Evolutionary conservation across 1,140 invertebrate genomes (phyloP), one percentile per base, ranked within the genome.

Genomic region (Euglossa dilemma): DNA sequence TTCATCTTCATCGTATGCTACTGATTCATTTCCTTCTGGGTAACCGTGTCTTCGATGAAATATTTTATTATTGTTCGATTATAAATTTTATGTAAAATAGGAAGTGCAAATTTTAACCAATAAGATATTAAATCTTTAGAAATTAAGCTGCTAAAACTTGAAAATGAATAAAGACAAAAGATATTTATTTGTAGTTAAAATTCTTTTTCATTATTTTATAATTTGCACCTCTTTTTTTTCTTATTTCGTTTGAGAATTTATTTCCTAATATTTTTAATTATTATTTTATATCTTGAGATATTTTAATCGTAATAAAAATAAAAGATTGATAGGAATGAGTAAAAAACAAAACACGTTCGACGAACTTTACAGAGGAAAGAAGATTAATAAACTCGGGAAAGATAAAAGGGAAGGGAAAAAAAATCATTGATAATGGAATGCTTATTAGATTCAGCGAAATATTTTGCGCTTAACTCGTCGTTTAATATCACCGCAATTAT

Each of bases 401-500:
- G 20, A 56, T 54, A 36, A 72, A 23, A 16, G 50, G 6, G 4
- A 43, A 0, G 12, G 16, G n/a, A n/a, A 12, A 36, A 8, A 36
- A 71, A 36, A 16, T 52, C 5, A 28, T 20, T 36, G 69, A 69
- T 25, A 25, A 47, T 4, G 11, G 16, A 71, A 52, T 18, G 9
- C 9, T 72, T 23, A 73, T 73, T 43, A 43, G 14, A 57, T 50
- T 3, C 4, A 23, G 6, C 6, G 47, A 43, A 56, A 45, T 23
- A 25, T 78, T 67, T 52, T 11, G 8, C 23, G 56, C 36, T 50
- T 25, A 20, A 57, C 9, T 14, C 25, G 16, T 72, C 25, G 14
- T 52, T 80, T 61, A 64, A 74, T 74, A 81, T 74, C 50, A 18
- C n/a, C 50, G 14, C 71, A 47, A 66, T 75, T 81, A 75, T 81